Evolutionary conservation across 2,797 vertebrate species (phyloP).

Genomic region (Chanos chanos): DNA sequence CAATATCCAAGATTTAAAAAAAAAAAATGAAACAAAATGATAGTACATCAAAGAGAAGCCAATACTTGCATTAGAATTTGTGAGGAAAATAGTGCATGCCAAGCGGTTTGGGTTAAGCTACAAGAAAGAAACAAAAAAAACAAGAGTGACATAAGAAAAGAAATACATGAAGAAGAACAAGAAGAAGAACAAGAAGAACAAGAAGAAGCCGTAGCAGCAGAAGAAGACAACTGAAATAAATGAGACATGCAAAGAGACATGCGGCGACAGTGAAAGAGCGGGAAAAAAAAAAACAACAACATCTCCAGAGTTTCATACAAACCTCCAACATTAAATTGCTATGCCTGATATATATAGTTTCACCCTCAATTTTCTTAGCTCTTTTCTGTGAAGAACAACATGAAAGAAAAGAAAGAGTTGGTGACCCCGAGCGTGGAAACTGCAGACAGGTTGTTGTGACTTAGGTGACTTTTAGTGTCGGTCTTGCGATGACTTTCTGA

Average conservation of each 20-base stretch:
- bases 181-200: slow-evolving; percentile 45
- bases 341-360: slow-evolving; percentile 99
- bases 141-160: slow-evolving; percentile 32
- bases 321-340: slow-evolving; percentile 99
- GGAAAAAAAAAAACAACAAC: slow-evolving; percentile 32
- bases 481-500: slow-evolving; percentile 27
- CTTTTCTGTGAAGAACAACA: slow-evolving; percentile 87
- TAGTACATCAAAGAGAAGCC: slow-evolving; percentile 35
- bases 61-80: slow-evolving; percentile 73
- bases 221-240: slow-evolving; percentile 36
- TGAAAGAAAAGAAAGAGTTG: slow-evolving; percentile 60
- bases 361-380: slow-evolving; percentile 98
- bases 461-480: slow-evolving; percentile 16
- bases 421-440: slow-evolving; percentile 37
- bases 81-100: slow-evolving; percentile 73
- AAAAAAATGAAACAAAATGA: slow-evolving; percentile 13
- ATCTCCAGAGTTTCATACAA: slow-evolving; percentile 80
- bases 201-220: slow-evolving; percentile 36
- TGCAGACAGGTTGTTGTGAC: slow-evolving; percentile 24
- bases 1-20: background rate
- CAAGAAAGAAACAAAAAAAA: slow-evolving; percentile 36
- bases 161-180: slow-evolving; percentile 30
- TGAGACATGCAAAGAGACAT: slow-evolving; percentile 32
- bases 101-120: slow-evolving; percentile 68
- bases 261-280: slow-evolving; percentile 34